Evolutionary conservation across 2,797 vertebrate species (phyloP).

Genomic region (Arrhamphus sclerolepis): DNA sequence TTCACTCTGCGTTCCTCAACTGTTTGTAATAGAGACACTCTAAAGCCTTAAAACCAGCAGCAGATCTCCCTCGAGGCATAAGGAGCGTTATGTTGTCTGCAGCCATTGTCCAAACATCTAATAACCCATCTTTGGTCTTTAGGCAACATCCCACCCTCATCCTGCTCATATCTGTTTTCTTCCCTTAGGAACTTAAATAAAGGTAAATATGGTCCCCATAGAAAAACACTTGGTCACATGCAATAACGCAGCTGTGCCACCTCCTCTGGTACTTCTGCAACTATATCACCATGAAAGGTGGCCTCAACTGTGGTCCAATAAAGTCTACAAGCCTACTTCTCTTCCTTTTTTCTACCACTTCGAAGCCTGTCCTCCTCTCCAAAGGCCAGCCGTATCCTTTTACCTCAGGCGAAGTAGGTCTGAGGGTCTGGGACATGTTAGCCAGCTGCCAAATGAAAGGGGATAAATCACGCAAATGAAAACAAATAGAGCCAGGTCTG

Average conservation of each 20-base stretch:
- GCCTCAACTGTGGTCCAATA: slow-evolving; percentile 60
- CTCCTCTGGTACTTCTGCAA: slow-evolving; percentile 33
- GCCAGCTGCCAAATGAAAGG: slow-evolving; percentile 82
- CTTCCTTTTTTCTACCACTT: slow-evolving; percentile 35
- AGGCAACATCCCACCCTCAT: slow-evolving; percentile 63
- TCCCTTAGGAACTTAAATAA: slow-evolving; percentile 38
- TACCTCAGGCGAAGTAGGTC: slow-evolving; percentile 63
- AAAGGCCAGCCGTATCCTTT: slow-evolving; percentile 69
- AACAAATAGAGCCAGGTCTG: slow-evolving; percentile 79
- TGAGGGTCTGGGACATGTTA: slow-evolving; percentile 78
- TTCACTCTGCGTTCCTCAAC: slow-evolving; percentile 42
- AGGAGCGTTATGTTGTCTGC: slow-evolving; percentile 55
- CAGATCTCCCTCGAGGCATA: slow-evolving; percentile 55
- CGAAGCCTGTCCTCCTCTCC: slow-evolving; percentile 31
- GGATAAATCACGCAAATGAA: slow-evolving; percentile 84
- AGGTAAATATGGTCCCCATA: slow-evolving; percentile 64
- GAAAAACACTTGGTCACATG: slow-evolving; percentile 47
- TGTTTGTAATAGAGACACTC: slow-evolving; percentile 55
- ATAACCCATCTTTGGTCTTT: slow-evolving; percentile 72
- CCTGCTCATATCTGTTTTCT: slow-evolving; percentile 50
- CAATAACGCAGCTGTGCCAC: slow-evolving; percentile 50
- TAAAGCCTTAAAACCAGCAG: slow-evolving; percentile 62
- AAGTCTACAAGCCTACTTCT: slow-evolving; percentile 48
- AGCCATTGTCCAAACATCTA: slow-evolving; percentile 74
- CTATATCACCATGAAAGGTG: slow-evolving; percentile 68